Evolutionary conservation across 2,113 vertebrate genomes (phyloP).

Genomic region (Thunnus maccoyii): DNA sequence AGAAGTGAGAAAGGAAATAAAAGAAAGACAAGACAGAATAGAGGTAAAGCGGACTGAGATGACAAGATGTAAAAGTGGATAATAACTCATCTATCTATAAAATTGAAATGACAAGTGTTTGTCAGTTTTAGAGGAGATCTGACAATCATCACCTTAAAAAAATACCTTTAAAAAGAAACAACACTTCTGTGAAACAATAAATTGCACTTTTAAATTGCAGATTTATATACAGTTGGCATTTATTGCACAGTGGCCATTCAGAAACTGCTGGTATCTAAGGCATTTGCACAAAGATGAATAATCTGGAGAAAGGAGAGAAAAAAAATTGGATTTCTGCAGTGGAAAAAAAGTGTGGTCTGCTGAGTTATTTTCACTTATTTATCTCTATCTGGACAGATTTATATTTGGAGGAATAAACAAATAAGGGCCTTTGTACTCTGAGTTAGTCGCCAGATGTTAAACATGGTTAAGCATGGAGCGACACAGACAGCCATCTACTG

Average conservation of each 20-base stretch:
- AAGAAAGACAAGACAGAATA: background rate
- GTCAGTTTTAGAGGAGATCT: background rate
- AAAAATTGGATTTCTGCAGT: background rate
- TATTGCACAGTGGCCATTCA: constrained; percentile 3
- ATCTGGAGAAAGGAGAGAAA: background rate
- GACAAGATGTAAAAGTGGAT: background rate
- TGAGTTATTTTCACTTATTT: background rate
- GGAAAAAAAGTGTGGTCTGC: background rate
- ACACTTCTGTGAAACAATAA: constrained; percentile 7
- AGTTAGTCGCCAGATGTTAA: constrained; percentile 42
- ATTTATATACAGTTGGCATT: constrained; percentile 4
- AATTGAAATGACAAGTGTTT: constrained; percentile 5
- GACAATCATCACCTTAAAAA: constrained; percentile 32
- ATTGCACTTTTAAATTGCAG: background rate
- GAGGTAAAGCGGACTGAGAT: background rate
- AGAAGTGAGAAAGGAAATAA: background rate
- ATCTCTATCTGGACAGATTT: constrained; percentile 16
- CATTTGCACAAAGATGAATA: constrained; percentile 17
- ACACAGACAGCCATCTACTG: constrained; percentile 7
- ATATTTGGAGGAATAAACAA: background rate
- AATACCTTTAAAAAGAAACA: constrained; percentile 22
- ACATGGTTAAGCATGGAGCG: background rate
- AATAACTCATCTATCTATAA: background rate
- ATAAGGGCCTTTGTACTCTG: background rate
- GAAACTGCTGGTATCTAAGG: background rate